These are phyloP conservation scores for Lytechinus pictus DNA, from an alignment of 35 echinoderm and acorn worm genomes.

Conservation along the genomic window DNA sequence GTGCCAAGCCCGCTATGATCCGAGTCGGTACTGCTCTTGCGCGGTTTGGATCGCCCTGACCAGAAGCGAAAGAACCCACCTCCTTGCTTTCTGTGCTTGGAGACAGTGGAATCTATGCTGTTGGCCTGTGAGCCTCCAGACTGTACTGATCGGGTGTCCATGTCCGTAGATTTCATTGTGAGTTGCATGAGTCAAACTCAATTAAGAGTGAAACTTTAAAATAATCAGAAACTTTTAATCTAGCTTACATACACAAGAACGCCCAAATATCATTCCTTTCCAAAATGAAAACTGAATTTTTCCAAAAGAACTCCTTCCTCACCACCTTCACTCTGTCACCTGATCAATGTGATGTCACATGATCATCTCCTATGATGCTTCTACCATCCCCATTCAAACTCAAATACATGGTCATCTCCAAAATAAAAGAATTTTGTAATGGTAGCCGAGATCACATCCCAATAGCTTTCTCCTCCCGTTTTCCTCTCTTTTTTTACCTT, in stretches of 20 bases:
- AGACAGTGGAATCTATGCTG: constrained; percentile 68
- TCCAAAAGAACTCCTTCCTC: background rate
- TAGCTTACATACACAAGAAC: background rate
- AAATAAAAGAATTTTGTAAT: background rate
- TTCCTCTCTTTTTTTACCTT: background rate
- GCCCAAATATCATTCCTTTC: background rate
- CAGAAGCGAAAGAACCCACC: constrained; percentile 80
- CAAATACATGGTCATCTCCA: background rate
- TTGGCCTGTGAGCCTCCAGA: constrained; percentile 79
- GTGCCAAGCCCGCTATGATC: constrained; percentile 54
- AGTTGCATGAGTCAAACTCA: constrained; percentile 9
- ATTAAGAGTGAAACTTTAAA: background rate
- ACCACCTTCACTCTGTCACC: constrained; percentile 17
- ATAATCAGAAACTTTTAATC: background rate
- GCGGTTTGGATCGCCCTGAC: constrained; percentile 68
- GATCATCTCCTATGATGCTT: constrained; percentile 16
- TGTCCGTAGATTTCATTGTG: constrained; percentile 81
- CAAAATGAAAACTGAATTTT: background rate
- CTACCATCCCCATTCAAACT: background rate
- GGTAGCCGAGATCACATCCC: background rate
- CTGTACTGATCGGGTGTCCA: constrained; percentile 79
- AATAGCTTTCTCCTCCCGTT: background rate
- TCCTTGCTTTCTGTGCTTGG: constrained; percentile 71
- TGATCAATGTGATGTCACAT: constrained; percentile 38
- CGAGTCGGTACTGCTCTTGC: constrained; percentile 67